A percentile compares a stretch with the other conserved stretches of the same genome.
Evolutionary conservation across 2,888 invertebrate species (phyloP).

Genomic region (Vandiemenella viatica): DNA sequence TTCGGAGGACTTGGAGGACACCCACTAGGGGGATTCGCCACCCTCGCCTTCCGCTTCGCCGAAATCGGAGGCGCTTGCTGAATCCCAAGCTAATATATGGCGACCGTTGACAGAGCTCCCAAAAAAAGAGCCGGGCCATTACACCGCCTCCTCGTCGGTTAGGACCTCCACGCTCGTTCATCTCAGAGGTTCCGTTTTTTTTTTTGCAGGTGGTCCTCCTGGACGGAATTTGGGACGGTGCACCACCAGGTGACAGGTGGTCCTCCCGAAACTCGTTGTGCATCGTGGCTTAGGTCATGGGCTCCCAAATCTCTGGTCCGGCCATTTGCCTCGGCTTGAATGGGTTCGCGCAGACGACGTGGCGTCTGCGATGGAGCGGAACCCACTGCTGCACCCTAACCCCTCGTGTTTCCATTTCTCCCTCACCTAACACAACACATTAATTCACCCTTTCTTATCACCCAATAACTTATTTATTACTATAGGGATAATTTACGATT

Average conservation of each 20-base stretch:
- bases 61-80: background rate
- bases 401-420: no score
- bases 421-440: no score
- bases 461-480: no score
- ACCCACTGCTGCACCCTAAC: no score
- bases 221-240: slow-evolving; percentile 1
- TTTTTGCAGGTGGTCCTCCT: background rate
- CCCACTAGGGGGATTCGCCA: background rate
- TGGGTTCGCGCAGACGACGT: no score
- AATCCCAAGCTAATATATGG: background rate
- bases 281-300: slow-evolving; percentile 1
- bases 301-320: no score
- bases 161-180: background rate
- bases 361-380: no score
- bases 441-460: no score
- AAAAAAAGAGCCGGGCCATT: background rate
- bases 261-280: slow-evolving; percentile 3
- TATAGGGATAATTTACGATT: no score
- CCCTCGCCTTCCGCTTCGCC: background rate
- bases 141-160: no score
- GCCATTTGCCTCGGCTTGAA: background rate
- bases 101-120: background rate
- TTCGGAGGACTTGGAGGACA: background rate
- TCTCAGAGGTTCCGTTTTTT: no score
- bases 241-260: no score